A percentile compares a stretch with the other conserved stretches of the same genome.
These are phyloP conservation scores for Drosophila bifasciata DNA, from an alignment of 1,140 invertebrate genomes.

Conservation along the genomic window DNA sequence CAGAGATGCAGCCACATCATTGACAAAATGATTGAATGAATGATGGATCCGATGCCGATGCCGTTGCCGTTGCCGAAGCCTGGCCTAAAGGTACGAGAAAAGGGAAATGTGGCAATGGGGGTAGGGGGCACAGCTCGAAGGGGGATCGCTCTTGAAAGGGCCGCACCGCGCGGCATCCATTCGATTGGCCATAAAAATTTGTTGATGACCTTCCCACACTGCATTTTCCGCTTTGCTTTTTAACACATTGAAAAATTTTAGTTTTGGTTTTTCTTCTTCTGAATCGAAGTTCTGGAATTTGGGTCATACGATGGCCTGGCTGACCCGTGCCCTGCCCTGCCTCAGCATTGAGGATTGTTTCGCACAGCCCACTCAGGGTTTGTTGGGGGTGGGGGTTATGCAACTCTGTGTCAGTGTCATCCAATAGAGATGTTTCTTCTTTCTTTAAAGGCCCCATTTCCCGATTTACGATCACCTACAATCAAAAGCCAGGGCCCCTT, in stretches of 20 bases:
- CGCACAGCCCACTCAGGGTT: not conserved
- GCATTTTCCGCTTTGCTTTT: slow-evolving; percentile 43
- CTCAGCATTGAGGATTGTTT: not conserved
- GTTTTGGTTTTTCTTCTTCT: slow-evolving; percentile 40
- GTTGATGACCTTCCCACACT: slow-evolving; percentile 61
- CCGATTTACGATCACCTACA: slow-evolving; percentile 31
- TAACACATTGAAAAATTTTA: slow-evolving; percentile 63
- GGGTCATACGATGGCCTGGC: slow-evolving; percentile 44
- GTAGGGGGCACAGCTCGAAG: slow-evolving; percentile 7
- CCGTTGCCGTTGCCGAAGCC: no score
- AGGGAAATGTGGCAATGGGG: no score
- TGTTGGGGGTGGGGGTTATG: slow-evolving; percentile 41
- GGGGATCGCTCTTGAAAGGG: slow-evolving; percentile 29
- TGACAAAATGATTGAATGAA: slow-evolving; percentile 82
- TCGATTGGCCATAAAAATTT: slow-evolving; percentile 75
- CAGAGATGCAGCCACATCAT: slow-evolving; percentile 57
- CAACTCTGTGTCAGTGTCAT: slow-evolving; percentile 9
- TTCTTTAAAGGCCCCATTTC: slow-evolving; percentile 18
- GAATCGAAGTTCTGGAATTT: slow-evolving; percentile 51
- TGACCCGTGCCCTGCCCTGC: slow-evolving; percentile 2
- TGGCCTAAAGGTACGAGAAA: no score
- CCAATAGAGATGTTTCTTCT: slow-evolving; percentile 18
- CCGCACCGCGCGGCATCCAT: slow-evolving; percentile 34
- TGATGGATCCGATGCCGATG: slow-evolving; percentile 52
- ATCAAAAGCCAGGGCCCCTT: not conserved